Percentiles rank a stretch among this genome's conserved stretches.
Evolutionary conservation across 2,888 invertebrate genomes (phyloP).

Genomic region (Lamellibrachia columna): DNA sequence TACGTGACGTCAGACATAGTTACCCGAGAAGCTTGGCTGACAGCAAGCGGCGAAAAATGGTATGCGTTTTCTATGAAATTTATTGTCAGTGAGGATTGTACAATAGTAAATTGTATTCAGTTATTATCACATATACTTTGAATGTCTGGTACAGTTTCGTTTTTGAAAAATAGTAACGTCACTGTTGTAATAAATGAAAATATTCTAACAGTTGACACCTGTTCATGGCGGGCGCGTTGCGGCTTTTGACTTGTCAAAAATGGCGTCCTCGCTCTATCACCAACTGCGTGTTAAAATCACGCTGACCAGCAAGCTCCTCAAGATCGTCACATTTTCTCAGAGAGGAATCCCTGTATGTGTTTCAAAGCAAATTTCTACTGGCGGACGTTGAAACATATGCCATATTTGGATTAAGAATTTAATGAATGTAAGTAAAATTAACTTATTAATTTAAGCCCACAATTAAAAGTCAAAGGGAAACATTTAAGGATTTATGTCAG

Average conservation of each 20-base stretch:
- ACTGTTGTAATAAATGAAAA: background rate
- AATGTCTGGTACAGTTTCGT: background rate
- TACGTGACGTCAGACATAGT: conserved; percentile 28
- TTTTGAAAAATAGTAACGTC: background rate
- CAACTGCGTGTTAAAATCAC: background rate
- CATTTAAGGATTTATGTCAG: no score
- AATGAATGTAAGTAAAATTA: no score
- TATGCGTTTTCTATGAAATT: background rate
- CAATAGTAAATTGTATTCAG: conserved; percentile 18
- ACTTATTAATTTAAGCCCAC: no score
- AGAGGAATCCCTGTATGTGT: background rate
- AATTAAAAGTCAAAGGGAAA: no score
- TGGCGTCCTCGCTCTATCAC: background rate
- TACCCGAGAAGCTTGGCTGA: conserved; percentile 26
- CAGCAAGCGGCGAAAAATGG: conserved; percentile 1
- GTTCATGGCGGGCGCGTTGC: background rate
- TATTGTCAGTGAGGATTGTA: background rate
- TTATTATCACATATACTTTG: background rate
- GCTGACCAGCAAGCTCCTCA: background rate
- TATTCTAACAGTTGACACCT: conserved; percentile 11
- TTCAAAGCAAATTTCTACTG: background rate
- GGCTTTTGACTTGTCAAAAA: background rate
- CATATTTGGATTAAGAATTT: no score
- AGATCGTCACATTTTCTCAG: background rate
- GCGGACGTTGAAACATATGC: background rate